Base-by-base conservation (phyloP, 1,140 invertebrate species). In the Aradophagus sp. region DNA sequence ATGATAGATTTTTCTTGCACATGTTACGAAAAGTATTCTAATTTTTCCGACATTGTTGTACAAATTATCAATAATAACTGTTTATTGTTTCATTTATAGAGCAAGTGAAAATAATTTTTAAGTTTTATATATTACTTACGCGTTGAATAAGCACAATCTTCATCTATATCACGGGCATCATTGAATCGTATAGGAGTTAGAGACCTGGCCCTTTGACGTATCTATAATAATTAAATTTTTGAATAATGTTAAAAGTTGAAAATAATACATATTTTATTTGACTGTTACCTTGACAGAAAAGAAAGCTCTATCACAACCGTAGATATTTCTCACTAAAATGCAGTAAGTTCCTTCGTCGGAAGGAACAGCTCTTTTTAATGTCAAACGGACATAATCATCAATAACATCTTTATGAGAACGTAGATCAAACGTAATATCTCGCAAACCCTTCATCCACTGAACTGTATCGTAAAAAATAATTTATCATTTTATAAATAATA, bases 261-360 rank as follows among this genome's bases (percentile, higher is more conserved):
- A 34, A 23, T 16, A 45, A 17, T 32, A 23, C 39, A 20, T 35
- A 10, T 20, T 2, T 38, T n/a, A 1, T 38, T 17, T 11, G 6
- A 19, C 20, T 16, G 7, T 16, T 39, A 94, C 93, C 86, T 89
- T 90, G 20, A 96, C 89, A 29, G 93, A 95, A 61, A 94, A 91
- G 81, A 95, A 95, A 38, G 91, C 90, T 80, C 93, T 88, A 73
- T 95, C 93, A 69, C 90, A 92, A 12, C 97, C 97, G 63, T 93
- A 93, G 23, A 91, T 87, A 86, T 99, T 99, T 78, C 94, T 94
- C 4, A 95, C 92, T 12, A 98, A 87, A 58, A 99, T 93, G 39
- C 95, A 97, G 81, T 99, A 99, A 4, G 95, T 96, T 5, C 97
- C 97, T 53, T 94, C 91, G 80, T 99, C 98, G 34, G 94, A 90